Base-by-base conservation (phyloP, 2,113 vertebrate species). In the Platichthys stellatus region DNA sequence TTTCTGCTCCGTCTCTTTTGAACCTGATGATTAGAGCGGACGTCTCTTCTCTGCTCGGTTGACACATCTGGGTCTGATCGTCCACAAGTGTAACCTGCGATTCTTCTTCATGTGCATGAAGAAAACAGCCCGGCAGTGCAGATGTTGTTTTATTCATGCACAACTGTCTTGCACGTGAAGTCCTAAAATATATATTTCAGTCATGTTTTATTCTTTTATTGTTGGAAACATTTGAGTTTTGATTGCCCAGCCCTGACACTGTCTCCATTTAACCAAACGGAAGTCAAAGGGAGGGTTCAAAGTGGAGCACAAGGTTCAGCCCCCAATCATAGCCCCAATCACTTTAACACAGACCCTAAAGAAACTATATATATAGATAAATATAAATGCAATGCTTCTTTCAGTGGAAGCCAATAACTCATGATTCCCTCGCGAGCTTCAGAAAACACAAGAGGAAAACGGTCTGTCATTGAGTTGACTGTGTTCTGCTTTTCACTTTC, bases 321-420 rank as follows among this genome's bases (percentile, higher is more conserved):
- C 35, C 24, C 20, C 12, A 7, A 17, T 17, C 26, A 43, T n/a
- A 31, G 10, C 8, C 3, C 4, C 4, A 63, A 62, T 66, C 7
- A 68, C 65, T 63, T 60, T 40, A 40, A 28, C 6, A 63, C 58
- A 6, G 58, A 69, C 76, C 59, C 26, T 49, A 17, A 64, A 47
- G 9, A 64, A n/a, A 38, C 3, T 31, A 31, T 31, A 31, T 31
- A 31, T 31, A 31, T 31, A 6, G 6, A 31, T 31, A 31, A 31
- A 31, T 31, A 31, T 31, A 31, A 31, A 31, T 31, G 31, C 31
- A 31, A 31, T 9, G 17, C 45, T 63, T 56, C 47, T 49, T 68
- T 43, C 6, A 21, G 20, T 40, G 15, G 43, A 63, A 21, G 2
- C 24, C 14, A 21, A 51, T 61, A 14, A 21, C 58, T 53, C 51